Evolutionary conservation across 1,140 invertebrate species (phyloP).

Genomic region (Drosophila saltans): DNA sequence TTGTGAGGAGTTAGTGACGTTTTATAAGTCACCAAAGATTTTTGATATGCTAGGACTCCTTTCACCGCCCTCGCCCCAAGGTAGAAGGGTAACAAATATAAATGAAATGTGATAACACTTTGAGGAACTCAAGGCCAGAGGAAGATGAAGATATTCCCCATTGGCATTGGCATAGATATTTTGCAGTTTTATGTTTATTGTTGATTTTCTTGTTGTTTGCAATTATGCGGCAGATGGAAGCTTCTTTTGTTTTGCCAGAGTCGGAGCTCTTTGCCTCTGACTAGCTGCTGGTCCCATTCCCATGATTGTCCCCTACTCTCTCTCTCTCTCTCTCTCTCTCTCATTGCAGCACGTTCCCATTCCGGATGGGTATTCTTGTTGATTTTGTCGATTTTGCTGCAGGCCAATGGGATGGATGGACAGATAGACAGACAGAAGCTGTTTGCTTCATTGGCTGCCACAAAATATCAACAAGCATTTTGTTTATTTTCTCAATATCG

Average conservation of each 20-base stretch:
- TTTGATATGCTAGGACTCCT: background rate
- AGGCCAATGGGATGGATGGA: conserved; percentile 42
- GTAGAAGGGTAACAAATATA: background rate
- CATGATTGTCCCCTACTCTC: background rate
- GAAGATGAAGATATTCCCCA: background rate
- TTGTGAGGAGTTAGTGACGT: background rate
- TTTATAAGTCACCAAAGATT: background rate
- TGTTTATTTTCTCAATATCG: conserved; percentile 76
- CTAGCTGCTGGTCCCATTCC: background rate
- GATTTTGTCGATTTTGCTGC: conserved; percentile 74
- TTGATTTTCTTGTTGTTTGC: conserved; percentile 52
- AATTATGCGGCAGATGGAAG: conserved; percentile 66
- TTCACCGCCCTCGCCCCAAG: background rate
- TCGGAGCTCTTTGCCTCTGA: background rate
- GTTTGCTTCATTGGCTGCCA: conserved; percentile 80
- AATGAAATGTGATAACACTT: conserved; percentile 30
- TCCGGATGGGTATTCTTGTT: conserved; percentile 46
- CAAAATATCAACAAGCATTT: conserved; percentile 81
- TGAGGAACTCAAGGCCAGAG: background rate
- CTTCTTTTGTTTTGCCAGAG: conserved; percentile 48
- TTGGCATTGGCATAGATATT: conserved; percentile 56
- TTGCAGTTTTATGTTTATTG: conserved; percentile 38
- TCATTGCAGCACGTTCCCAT: background rate
- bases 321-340: background rate
- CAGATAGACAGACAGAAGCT: conserved; percentile 54